A percentile compares a stretch with the other conserved stretches of the same genome.
Conservation (phyloP, 2,888 invertebrate species). For the Athrips mouffetella region DNA sequence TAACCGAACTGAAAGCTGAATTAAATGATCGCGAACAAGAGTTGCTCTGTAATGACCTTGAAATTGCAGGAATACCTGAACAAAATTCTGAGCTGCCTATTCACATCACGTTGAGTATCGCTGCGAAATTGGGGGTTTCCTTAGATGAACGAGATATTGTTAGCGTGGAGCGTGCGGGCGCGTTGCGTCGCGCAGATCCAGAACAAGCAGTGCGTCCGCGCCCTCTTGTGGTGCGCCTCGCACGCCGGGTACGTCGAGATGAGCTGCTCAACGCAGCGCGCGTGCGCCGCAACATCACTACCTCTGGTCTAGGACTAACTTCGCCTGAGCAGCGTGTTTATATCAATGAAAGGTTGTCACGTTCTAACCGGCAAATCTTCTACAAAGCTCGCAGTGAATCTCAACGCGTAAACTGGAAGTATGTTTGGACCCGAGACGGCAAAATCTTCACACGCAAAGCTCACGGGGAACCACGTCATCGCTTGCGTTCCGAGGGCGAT, state of each 20-base stretch:
- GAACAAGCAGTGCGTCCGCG: neutral
- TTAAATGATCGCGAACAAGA: constrained; percentile 21
- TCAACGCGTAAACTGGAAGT: neutral
- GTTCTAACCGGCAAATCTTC: constrained; percentile 2
- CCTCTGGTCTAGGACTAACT: neutral
- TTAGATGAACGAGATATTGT: constrained; percentile 21
- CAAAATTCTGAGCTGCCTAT: constrained; percentile 14
- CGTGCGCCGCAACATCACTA: constrained; percentile 9
- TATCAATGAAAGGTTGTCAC: constrained; percentile 12
- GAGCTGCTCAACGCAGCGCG: constrained; percentile 9
- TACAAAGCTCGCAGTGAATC: constrained; percentile 2
- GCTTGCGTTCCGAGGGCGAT: constrained; percentile 4
- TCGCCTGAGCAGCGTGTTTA: neutral
- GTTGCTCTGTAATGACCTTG: constrained; percentile 18
- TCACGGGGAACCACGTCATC: neutral
- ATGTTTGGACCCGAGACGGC: constrained; percentile 10
- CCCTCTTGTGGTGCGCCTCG: constrained; percentile 6
- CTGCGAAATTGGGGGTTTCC: constrained; percentile 17
- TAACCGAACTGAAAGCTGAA: constrained; percentile 6
- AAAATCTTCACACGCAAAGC: constrained; percentile 3
- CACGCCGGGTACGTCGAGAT: constrained; percentile 9
- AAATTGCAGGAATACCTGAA: constrained; percentile 20
- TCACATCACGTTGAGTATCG: constrained; percentile 12
- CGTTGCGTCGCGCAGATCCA: neutral
- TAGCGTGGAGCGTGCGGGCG: constrained; percentile 16